Evolutionary conservation across 1,140 invertebrate species (phyloP).

Genomic region (Drosophila cardini): DNA sequence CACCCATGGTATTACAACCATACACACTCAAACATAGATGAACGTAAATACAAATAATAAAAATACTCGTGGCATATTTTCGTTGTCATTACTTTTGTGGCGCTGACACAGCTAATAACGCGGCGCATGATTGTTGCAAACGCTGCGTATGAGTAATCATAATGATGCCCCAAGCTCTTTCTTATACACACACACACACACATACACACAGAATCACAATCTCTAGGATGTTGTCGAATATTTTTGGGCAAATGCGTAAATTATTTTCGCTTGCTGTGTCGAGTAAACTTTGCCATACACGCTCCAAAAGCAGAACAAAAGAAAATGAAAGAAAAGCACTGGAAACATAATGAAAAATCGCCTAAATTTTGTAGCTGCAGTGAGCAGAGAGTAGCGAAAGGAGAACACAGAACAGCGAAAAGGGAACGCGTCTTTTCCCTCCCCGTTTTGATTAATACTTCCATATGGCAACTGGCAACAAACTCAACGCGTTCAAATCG

Average conservation of each 20-base stretch:
- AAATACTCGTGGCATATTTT: conserved; percentile 80
- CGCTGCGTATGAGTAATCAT: conserved; percentile 82
- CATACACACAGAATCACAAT: conserved; percentile 9
- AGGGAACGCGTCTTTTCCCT: conserved; percentile 28
- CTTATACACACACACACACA: conserved; percentile 13
- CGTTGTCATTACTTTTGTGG: conserved; percentile 79
- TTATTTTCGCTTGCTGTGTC: conserved; percentile 53
- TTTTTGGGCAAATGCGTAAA: conserved; percentile 70
- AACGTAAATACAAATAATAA: conserved; percentile 47
- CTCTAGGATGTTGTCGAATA: conserved; percentile 52
- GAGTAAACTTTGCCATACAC: conserved; percentile 51
- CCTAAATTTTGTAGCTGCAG: conserved; percentile 69
- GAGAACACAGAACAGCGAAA: too few relatives aligned
- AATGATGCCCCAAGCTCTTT: conserved; percentile 58
- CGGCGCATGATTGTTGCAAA: conserved; percentile 78
- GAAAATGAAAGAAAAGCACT: conserved; percentile 19
- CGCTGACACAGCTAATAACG: conserved; percentile 82
- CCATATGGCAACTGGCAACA: conserved; percentile 71
- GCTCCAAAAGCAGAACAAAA: not conserved
- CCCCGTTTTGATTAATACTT: conserved; percentile 70
- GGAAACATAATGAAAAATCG: conserved; percentile 74
- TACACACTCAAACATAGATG: not conserved
- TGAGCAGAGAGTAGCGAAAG: not conserved
- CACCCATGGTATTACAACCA: not conserved
- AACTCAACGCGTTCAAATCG: conserved; percentile 68